Conservation (phyloP, 53 echinoderm and acorn worm genomes). For the Hippasteria phrygiana region DNA sequence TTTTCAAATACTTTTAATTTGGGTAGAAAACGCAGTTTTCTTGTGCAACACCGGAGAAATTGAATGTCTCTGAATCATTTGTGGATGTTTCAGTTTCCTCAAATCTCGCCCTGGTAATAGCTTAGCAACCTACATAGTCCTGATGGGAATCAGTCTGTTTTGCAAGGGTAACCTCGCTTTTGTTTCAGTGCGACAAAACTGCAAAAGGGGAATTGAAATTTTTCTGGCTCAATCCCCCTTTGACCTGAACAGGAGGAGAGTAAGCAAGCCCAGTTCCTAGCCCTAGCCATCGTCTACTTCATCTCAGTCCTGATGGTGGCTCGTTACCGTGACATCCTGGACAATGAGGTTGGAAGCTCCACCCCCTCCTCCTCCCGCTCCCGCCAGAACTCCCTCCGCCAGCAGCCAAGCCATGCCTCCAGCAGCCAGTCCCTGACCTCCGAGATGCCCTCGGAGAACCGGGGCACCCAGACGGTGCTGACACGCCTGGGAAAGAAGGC, state of each 20-base stretch:
- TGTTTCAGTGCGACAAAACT: too few relatives aligned
- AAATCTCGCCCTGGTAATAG: too few relatives aligned
- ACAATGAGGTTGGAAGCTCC: constrained; percentile 73
- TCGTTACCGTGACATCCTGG: constrained; percentile 96
- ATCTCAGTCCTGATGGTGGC: constrained; percentile 99
- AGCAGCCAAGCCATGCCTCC: constrained; percentile 34
- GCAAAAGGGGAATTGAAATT: too few relatives aligned
- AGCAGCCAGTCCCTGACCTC: constrained; percentile 67
- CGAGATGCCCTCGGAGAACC: constrained; percentile 68
- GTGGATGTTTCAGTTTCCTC: too few relatives aligned
- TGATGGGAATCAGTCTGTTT: too few relatives aligned
- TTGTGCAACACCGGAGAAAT: too few relatives aligned
- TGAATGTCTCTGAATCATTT: too few relatives aligned
- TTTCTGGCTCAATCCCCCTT: background rate
- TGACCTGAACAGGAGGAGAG: constrained; percentile 87
- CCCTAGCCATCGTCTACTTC: constrained; percentile 98
- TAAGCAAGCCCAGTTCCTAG: constrained; percentile 99
- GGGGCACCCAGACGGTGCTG: constrained; percentile 66
- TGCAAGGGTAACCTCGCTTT: too few relatives aligned
- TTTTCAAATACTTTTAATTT: too few relatives aligned
- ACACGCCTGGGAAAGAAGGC: constrained; percentile 62
- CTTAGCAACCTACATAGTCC: too few relatives aligned
- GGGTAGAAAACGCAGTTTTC: too few relatives aligned
- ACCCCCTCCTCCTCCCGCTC: constrained; percentile 73
- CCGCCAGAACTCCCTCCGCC: constrained; percentile 86